Evolutionary conservation across 2,113 vertebrate genomes (phyloP), one percentile per base, ranked within the genome.

Genomic region (Pelmatolapia mariae): DNA sequence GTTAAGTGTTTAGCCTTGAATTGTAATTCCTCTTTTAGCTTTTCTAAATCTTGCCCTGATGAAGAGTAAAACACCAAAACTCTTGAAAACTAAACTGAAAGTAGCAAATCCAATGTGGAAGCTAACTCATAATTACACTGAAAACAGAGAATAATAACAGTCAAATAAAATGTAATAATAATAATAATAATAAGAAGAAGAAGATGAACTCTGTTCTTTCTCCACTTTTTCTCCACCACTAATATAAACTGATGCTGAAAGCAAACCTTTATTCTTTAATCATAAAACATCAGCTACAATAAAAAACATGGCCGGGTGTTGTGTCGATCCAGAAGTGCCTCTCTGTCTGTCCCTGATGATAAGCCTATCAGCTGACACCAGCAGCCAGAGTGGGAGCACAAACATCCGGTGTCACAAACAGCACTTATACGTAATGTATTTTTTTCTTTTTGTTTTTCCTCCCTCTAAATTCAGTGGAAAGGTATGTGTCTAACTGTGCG

Each of bases 281-380:
- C 24, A 47, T 76, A 18, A 73, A 73, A 73, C 9, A 73, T 10
- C 38, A 8, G 26, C 56, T 2, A 40, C 53, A n/a, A 59, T 43
- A 10, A 31, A n/a, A 73, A 68, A 50, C 18, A 29, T 66, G 33
- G 45, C 33, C 3, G 61, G 61, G 59, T 36, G 59, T 63, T 36
- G 59, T 36, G 5, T 29, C 19, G 43, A n/a, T 18, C 15, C 61
- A 82, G 71, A 13, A 15, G 19, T 18, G 53, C 31, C 61, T 19
- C 24, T 57, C 16, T 24, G 71, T 59, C 18, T 78, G 43, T 53
- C 43, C 8, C 13, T 18, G 56, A 24, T 43, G 57, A 87, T 87
- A 40, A 59, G 36, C 13, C n/a, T 50, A 82, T 88, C 91, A 83
- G 83, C 68, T 86, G 78, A 78, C 9, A 22, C 9, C 88, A 79